phyloP scores from a whole-genome alignment of 2,888 invertebrate species.

The Coecobrya sp. region DNA sequence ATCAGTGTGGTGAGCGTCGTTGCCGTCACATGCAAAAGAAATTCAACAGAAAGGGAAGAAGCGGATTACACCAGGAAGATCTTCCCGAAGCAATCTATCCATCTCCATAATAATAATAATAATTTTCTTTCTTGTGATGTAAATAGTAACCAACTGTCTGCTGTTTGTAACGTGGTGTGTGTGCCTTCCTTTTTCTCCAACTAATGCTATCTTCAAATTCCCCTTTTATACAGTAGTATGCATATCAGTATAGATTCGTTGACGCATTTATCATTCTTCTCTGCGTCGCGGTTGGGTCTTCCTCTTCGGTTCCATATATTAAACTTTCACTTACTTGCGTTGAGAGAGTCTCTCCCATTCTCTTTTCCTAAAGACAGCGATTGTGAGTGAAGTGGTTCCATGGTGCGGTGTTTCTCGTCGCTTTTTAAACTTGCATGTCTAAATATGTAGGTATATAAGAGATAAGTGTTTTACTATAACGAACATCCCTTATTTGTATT shows the following conservation, averaged over 20 bases:
- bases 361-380: constrained; percentile 5
- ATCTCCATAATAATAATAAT: constrained; percentile 26
- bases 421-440: not conserved
- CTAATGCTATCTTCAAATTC: not conserved
- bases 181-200: not conserved
- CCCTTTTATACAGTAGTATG: constrained; percentile 31
- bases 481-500: not conserved
- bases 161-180: not conserved
- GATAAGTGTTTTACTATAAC: not conserved
- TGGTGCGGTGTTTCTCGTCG: constrained; percentile 27
- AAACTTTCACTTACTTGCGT: constrained; percentile 54
- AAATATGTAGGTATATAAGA: not conserved
- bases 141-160: not conserved
- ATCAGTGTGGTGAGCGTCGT: not conserved
- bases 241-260: constrained; percentile 65
- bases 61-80: not conserved
- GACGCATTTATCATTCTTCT: constrained; percentile 74
- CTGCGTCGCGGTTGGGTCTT: constrained; percentile 9
- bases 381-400: constrained; percentile 23
- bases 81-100: constrained; percentile 20
- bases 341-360: constrained; percentile 21
- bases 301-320: constrained; percentile 12
- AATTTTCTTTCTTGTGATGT: constrained; percentile 1
- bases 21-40: not conserved
- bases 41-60: not conserved